Conservation (phyloP, 2,888 invertebrate species). For the Lithosia quadra region DNA sequence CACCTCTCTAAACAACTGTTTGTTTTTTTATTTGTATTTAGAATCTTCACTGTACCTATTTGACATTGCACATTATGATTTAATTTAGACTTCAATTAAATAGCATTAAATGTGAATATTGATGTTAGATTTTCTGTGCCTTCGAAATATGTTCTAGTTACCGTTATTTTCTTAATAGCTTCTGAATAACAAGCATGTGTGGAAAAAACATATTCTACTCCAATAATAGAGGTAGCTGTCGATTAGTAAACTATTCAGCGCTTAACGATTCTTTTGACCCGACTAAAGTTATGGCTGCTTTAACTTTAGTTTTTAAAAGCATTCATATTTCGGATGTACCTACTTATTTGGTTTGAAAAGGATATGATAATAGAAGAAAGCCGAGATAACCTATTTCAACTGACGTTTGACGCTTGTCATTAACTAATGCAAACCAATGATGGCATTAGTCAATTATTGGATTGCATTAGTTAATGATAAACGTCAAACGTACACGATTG, state of each 20-base stretch:
- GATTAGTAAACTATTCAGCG: conserved; percentile 36
- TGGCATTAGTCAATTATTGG: no score
- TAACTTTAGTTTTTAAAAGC: conserved; percentile 35
- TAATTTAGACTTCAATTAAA: background rate
- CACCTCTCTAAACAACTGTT: background rate
- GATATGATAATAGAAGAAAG: conserved; percentile 18
- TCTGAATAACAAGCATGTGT: background rate
- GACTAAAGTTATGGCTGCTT: conserved; percentile 17
- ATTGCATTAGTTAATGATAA: no score
- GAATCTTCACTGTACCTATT: background rate
- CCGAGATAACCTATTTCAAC: conserved; percentile 8
- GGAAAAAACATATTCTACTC: conserved; percentile 14
- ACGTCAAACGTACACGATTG: no score
- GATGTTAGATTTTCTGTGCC: background rate
- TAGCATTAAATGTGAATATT: no score
- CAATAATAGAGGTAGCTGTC: conserved; percentile 27
- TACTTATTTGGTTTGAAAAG: conserved; percentile 27
- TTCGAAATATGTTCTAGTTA: background rate
- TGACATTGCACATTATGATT: background rate
- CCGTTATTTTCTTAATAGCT: conserved; percentile 4
- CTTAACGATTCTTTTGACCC: conserved; percentile 46
- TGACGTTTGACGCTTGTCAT: background rate
- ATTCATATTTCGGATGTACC: conserved; percentile 34
- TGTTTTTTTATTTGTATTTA: background rate
- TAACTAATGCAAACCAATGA: conserved; percentile 8